Conservation (phyloP, 2,888 invertebrate genomes). For the Sympetrum striolatum region DNA sequence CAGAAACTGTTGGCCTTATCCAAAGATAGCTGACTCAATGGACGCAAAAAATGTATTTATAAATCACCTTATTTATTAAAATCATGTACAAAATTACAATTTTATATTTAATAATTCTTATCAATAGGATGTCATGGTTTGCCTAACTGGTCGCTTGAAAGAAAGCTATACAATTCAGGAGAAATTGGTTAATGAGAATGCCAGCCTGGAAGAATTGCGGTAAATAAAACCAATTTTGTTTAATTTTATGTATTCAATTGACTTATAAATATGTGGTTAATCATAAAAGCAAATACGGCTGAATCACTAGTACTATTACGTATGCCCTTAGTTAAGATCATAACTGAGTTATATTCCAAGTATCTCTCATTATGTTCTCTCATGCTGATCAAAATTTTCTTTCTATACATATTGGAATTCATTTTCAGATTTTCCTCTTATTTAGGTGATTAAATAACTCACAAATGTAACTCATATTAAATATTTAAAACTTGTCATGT, state of each 20-base stretch:
- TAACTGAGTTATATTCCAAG: too few relatives aligned
- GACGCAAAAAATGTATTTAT: constrained; percentile 8
- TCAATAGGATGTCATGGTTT: constrained; percentile 52
- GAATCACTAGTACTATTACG: too few relatives aligned
- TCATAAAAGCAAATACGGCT: background rate
- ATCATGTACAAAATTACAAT: too few relatives aligned
- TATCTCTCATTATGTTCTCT: too few relatives aligned
- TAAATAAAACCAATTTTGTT: constrained; percentile 53
- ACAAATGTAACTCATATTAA: too few relatives aligned
- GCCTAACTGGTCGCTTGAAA: constrained; percentile 65
- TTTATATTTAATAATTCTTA: background rate
- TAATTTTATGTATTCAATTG: background rate
- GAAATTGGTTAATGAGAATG: constrained; percentile 71
- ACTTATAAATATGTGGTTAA: background rate
- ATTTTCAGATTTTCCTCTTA: too few relatives aligned
- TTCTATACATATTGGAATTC: too few relatives aligned
- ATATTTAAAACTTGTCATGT: too few relatives aligned
- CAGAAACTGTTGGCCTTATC: background rate
- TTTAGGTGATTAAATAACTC: too few relatives aligned
- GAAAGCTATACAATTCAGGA: constrained; percentile 74
- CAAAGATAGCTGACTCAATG: background rate
- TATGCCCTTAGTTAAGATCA: too few relatives aligned
- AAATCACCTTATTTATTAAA: background rate
- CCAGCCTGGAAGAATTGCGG: constrained; percentile 72
- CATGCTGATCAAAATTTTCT: too few relatives aligned